Evolutionary conservation across 2,113 vertebrate genomes (phyloP), one percentile per base, ranked within the genome.

Genomic region (Arenaria interpres): DNA sequence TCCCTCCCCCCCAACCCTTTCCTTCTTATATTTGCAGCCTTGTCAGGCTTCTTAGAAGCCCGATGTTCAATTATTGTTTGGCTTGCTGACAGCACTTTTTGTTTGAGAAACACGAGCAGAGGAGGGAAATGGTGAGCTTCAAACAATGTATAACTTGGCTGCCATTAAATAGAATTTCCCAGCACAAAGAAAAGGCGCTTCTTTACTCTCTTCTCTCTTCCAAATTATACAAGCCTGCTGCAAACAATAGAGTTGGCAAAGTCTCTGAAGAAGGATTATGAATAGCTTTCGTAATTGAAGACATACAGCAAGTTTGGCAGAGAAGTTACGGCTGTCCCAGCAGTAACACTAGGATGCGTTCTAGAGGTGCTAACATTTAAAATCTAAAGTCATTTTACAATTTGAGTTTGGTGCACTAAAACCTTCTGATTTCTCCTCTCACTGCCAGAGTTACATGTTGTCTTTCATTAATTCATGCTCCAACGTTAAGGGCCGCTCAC

Each of bases 131-230:
- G 37, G 43, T 60, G 53, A 96, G 67, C 91, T 89, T 94, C 51
- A 85, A 92, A 91, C 68, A 74, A 77, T 15, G 14, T 69, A 11
- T 64, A 84, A 96, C 46, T 92, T 95, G 85, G 84, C 87, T 91
- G 66, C 19, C 39, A 22, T 9, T 57, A 17, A 93, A 94, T 14
- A 89, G 77, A 82, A 88, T n/a, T 89, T 93, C 71, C n/a, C 28
- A 63, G 33, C 56, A 87, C 57, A 88, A 88, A 91, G 46, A 73
- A 83, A 84, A 91, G 28, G 62, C 3, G 0, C 66, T 96, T 60
- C 62, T 90, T 69, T 28, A 50, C 69, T 51, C 73, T 89, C 30
- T 51, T 68, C 41, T 71, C 51, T 81, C 43, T 75, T 84, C 73
- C 81, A 68, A 87, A 81, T 79, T 41, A 81, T 8, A 89, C 16